Evolutionary conservation across 92 coral and sea anemone genomes (phyloP).

Genomic region (Epizoanthus stellaris): DNA sequence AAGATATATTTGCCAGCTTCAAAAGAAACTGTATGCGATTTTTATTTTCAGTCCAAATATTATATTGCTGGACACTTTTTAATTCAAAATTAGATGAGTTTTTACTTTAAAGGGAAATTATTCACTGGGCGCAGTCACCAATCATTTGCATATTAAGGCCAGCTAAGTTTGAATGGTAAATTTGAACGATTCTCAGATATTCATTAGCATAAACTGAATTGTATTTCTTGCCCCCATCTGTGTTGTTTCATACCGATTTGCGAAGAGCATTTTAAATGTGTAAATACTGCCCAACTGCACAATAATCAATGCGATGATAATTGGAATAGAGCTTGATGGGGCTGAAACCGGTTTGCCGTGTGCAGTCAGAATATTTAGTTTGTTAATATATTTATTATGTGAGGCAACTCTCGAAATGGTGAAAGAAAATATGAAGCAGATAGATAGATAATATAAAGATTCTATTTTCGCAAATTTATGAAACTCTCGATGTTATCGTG

Average conservation of each 20-base stretch:
- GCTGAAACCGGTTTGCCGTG: neutral
- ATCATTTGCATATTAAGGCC: neutral
- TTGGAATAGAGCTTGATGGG: neutral
- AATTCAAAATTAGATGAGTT: too few species aligned
- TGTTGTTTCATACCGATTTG: constrained; percentile 1
- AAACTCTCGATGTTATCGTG: neutral
- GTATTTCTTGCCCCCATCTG: constrained; percentile 1
- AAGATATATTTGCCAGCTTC: too few species aligned
- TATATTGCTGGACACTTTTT: too few species aligned
- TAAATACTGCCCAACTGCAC: neutral
- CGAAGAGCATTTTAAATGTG: neutral
- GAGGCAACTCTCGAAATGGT: neutral
- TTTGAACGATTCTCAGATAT: neutral
- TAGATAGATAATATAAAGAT: neutral
- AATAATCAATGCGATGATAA: neutral
- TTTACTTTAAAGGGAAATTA: too few species aligned
- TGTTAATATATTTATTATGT: neutral
- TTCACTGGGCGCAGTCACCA: too few species aligned
- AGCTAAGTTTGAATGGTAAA: neutral
- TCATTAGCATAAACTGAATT: neutral
- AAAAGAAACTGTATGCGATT: too few species aligned
- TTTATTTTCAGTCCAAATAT: too few species aligned
- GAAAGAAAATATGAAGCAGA: neutral
- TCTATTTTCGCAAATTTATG: neutral
- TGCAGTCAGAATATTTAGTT: neutral